Evolutionary conservation across 2,797 vertebrate genomes (phyloP).

Genomic region (Lateolabrax maculatus): DNA sequence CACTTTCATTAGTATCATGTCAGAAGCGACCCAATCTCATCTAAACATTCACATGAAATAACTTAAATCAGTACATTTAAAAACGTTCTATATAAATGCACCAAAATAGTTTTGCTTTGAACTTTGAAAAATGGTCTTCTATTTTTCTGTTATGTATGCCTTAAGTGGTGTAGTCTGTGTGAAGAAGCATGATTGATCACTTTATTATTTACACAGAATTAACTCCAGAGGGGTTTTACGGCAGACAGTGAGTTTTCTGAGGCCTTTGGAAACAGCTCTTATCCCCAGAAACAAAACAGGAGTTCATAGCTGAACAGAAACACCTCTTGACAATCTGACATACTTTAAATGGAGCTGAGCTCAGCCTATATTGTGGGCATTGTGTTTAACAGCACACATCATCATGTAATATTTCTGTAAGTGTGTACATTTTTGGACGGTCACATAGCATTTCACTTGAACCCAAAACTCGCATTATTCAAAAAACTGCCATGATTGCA

Average conservation of each 20-base stretch:
- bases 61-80: neutral
- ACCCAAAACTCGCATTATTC: constrained; percentile 8
- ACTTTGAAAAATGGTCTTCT: neutral
- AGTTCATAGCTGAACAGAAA: constrained; percentile 33
- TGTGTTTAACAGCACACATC: constrained; percentile 12
- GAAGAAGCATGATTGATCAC: neutral
- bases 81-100: neutral
- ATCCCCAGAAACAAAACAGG: neutral
- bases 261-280: constrained; percentile 5
- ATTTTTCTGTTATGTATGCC: constrained; percentile 36
- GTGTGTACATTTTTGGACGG: constrained; percentile 15
- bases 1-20: constrained; percentile 21
- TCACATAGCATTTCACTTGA: constrained; percentile 25
- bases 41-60: neutral
- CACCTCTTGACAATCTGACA: constrained; percentile 54
- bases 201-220: constrained; percentile 20
- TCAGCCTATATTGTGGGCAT: constrained; percentile 38
- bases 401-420: constrained; percentile 32
- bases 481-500: constrained; percentile 60
- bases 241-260: neutral
- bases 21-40: constrained; percentile 2
- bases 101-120: constrained; percentile 3
- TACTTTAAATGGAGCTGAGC: constrained; percentile 46
- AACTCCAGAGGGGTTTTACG: neutral
- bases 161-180: constrained; percentile 43